Base-by-base conservation (phyloP, 1,140 invertebrate species). In the Harlomillsia oculata region DNA sequence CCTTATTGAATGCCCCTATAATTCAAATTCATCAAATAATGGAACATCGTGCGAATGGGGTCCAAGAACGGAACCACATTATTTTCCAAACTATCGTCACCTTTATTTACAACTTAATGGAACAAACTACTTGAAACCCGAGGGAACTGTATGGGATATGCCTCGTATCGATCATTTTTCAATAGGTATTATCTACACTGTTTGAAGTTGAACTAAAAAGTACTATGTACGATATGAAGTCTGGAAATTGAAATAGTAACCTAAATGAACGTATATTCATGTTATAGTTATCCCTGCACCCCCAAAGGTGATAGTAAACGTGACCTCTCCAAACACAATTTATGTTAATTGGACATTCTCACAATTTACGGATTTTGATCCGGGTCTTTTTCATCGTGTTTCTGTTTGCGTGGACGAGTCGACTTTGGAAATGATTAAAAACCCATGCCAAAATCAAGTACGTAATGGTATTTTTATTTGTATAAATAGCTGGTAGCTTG, bases 31-130 rank as follows among this genome's bases (percentile, higher is more conserved):
- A n/a, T n/a, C n/a, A n/a, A n/a, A n/a, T n/a, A n/a, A n/a, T n/a
- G n/a, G n/a, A n/a, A 59, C 52, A 21, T 64, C 57, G 23, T 64
- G 62, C 39, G 44, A 53, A 36, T 64, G 62, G 62, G 40, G 41
- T 30, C 37, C 28, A 39, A 50, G 32, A 30, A 60, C 57, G 5
- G 62, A 64, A 20, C 53, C 50, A 32, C 55, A 46, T 40, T 64
- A 64, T 41, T 39, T 26, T 25, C 52, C 37, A 53, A 53, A 56
- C 41, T 34, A 20, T 28, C 37, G 20, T 18, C 21, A 14, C 11
- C 39, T 40, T 32, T 16, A 43, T 11, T 26, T 65, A 4, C 30
- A 20, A 5, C n/a, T 65, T 11, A 62, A 44, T 36, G 63, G 59
- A 37, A 59, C 52, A 41, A 65, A 62, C 39, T 8, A 34, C 2